Percentiles rank a stretch among this genome's conserved stretches.
Evolutionary conservation across 1,140 invertebrate species (phyloP).

Genomic region (Dreissena rostriformis): DNA sequence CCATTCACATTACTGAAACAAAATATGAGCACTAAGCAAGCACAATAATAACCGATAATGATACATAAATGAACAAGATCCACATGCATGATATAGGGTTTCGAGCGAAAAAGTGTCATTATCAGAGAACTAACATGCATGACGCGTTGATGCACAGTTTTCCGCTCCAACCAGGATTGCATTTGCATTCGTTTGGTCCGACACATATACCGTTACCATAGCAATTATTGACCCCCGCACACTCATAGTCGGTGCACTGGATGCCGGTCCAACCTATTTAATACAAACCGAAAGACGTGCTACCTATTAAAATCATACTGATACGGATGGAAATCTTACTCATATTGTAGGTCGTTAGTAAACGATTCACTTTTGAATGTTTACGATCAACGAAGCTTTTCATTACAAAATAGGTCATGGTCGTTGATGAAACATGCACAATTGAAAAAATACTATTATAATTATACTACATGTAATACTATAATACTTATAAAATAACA

Average conservation of each 20-base stretch:
- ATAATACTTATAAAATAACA: no score
- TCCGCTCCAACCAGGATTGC: conserved; percentile 46
- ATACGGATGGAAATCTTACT: no score
- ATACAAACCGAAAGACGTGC: not conserved
- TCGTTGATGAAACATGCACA: no score
- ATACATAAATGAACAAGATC: no score
- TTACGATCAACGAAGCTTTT: not conserved
- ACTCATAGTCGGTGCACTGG: conserved; percentile 46
- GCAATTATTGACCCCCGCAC: conserved; percentile 43
- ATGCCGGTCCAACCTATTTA: conserved; percentile 43
- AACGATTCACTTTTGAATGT: no score
- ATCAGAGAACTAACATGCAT: conserved; percentile 22
- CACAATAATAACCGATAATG: no score
- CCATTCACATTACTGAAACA: conserved; percentile 44
- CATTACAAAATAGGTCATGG: no score
- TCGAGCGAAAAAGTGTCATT: no score
- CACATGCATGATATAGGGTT: no score
- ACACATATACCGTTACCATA: conserved; percentile 55
- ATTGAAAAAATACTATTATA: not conserved
- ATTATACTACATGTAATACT: no score
- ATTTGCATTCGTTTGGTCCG: conserved; percentile 53
- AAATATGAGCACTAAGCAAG: not conserved
- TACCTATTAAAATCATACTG: no score
- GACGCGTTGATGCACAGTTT: conserved; percentile 22
- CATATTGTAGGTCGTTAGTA: no score